Conservation (phyloP, 2,113 vertebrate species). For the Cottus gobio region DNA sequence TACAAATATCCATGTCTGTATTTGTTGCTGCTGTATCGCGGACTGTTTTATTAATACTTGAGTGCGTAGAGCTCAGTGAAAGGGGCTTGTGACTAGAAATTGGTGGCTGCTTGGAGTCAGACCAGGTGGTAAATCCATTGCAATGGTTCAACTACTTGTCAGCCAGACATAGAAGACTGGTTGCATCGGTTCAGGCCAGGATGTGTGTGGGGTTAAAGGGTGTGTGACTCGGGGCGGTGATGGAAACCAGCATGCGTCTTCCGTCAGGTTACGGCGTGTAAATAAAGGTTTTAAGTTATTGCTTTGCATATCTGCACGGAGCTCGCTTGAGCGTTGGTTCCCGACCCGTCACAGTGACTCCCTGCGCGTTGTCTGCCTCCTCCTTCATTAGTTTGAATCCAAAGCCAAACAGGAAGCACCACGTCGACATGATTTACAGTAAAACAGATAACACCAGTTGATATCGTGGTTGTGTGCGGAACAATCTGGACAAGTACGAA, state of each 20-base stretch:
- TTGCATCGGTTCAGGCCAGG: not conserved
- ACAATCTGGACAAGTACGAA: constrained; percentile 44
- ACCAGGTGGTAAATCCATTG: not conserved
- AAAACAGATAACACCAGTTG: constrained; percentile 49
- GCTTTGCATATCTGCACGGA: constrained; percentile 48
- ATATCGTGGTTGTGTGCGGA: constrained; percentile 42
- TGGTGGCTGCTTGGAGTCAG: constrained; percentile 6
- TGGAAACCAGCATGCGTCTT: constrained; percentile 48
- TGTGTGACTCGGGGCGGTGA: constrained; percentile 22
- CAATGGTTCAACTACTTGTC: not conserved
- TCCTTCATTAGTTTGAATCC: constrained; percentile 44
- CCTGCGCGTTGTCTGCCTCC: constrained; percentile 28
- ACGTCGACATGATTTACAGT: constrained; percentile 66
- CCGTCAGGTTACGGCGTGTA: constrained; percentile 40
- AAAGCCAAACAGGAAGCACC: constrained; percentile 72
- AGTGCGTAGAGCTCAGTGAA: constrained; percentile 5
- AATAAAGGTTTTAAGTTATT: constrained; percentile 64
- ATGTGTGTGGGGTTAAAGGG: not conserved
- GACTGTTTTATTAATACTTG: constrained; percentile 34
- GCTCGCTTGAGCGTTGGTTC: constrained; percentile 32
- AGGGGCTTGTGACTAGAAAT: not conserved
- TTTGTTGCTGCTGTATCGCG: constrained; percentile 24
- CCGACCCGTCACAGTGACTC: constrained; percentile 53
- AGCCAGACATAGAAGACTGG: constrained; percentile 4
- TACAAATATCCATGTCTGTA: constrained; percentile 5